Conservation (phyloP, 2,113 vertebrate genomes). For the Brachirus orientalis region DNA sequence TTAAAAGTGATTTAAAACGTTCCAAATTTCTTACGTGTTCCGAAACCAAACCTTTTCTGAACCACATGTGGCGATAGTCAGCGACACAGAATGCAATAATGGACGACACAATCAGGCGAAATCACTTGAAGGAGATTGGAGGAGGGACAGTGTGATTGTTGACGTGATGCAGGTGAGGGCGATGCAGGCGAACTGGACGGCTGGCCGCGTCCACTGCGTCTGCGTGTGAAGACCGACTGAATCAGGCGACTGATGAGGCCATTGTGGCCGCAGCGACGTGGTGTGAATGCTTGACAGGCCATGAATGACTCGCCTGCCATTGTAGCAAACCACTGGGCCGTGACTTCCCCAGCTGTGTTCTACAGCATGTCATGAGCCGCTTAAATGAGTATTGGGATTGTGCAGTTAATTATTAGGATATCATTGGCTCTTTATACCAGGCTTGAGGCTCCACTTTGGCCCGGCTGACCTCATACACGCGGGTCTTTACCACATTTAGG, state of each 20-base stretch:
- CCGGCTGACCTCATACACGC: neutral
- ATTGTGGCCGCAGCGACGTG: constrained; percentile 64
- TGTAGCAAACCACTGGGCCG: constrained; percentile 67
- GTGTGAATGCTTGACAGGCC: constrained; percentile 69
- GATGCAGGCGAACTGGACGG: too few species aligned
- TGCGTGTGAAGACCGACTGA: constrained; percentile 59
- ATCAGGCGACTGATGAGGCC: constrained; percentile 73
- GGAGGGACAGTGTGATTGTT: constrained; percentile 48
- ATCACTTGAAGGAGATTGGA: constrained; percentile 69
- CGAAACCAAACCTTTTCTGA: too few species aligned
- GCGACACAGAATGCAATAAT: neutral
- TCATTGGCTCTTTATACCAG: constrained; percentile 27
- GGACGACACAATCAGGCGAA: constrained; percentile 47
- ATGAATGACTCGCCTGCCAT: constrained; percentile 65
- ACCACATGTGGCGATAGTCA: constrained; percentile 4
- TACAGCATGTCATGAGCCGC: constrained; percentile 51
- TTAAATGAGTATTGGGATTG: constrained; percentile 49
- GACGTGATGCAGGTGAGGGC: too few species aligned
- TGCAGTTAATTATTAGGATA: constrained; percentile 57
- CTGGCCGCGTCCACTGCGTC: too few species aligned
- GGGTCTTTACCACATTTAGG: too few species aligned
- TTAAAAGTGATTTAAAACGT: too few species aligned
- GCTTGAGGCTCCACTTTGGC: constrained; percentile 5
- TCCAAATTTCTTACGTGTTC: too few species aligned
- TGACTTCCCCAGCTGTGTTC: constrained; percentile 77